A percentile compares a stretch with the other conserved stretches of the same genome.
Evolutionary conservation across 2,113 vertebrate genomes (phyloP).

Genomic region (Todiramphus chloris): DNA sequence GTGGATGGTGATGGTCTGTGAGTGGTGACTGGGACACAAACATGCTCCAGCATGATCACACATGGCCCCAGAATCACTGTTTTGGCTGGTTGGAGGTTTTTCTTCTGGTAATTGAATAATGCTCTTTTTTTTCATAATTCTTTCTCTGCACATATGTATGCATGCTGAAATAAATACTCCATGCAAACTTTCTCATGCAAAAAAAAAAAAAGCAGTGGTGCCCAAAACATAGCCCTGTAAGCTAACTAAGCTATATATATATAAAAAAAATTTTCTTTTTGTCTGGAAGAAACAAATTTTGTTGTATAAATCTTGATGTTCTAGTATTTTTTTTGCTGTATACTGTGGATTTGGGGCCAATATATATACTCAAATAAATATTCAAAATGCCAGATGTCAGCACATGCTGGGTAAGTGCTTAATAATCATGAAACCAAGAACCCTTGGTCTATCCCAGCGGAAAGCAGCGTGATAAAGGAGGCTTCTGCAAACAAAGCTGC

Average conservation of each 20-base stretch:
- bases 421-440: neutral
- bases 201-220: neutral
- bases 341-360: constrained; percentile 10
- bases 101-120: neutral
- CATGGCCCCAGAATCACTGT: neutral
- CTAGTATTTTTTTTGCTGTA: neutral
- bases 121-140: neutral
- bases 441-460: neutral
- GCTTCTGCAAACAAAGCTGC: neutral
- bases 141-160: neutral
- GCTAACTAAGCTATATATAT: neutral
- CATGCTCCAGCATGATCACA: neutral
- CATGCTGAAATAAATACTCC: neutral
- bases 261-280: neutral
- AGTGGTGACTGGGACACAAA: neutral
- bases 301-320: neutral
- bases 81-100: neutral
- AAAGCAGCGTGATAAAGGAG: neutral
- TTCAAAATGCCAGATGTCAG: constrained; percentile 42
- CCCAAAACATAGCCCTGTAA: neutral
- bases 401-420: constrained; percentile 36
- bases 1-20: neutral
- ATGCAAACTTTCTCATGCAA: neutral
- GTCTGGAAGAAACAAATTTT: neutral
- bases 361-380: constrained; percentile 28